phyloP scores from a whole-genome alignment of 2,113 vertebrate genomes.

The Nerophis ophidion region DNA sequence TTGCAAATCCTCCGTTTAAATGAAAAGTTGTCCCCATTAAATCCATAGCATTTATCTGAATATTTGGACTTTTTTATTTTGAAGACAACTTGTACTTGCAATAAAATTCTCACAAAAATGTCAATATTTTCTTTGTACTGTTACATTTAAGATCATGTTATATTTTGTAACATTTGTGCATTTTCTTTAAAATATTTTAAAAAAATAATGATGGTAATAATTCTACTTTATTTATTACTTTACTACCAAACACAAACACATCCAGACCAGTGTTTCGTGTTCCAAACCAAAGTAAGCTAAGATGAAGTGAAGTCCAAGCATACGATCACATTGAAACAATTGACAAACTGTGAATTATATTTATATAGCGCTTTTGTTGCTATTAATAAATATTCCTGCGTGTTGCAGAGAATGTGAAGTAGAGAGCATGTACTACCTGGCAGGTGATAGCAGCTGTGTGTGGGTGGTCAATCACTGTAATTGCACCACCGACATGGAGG shows the following conservation, averaged over 20 bases:
- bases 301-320: background rate
- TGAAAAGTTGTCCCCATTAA: background rate
- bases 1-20: background rate
- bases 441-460: background rate
- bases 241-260: background rate
- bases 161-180: no score
- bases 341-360: no score
- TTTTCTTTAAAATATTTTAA: no score
- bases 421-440: background rate
- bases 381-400: no score
- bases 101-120: no score
- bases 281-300: background rate
- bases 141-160: no score
- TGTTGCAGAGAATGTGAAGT: background rate
- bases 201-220: no score
- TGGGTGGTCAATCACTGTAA: constrained; percentile 45
- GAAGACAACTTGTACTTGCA: no score
- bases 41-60: background rate
- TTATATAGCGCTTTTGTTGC: no score
- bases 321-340: background rate
- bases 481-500: constrained; percentile 20
- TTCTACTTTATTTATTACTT: no score
- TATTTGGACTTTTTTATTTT: no score
- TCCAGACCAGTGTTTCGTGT: background rate
- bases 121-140: no score